A percentile compares a stretch with the other conserved stretches of the same genome.
Conservation (phyloP, 1,140 invertebrate species). For the Drosophila burlai region DNA sequence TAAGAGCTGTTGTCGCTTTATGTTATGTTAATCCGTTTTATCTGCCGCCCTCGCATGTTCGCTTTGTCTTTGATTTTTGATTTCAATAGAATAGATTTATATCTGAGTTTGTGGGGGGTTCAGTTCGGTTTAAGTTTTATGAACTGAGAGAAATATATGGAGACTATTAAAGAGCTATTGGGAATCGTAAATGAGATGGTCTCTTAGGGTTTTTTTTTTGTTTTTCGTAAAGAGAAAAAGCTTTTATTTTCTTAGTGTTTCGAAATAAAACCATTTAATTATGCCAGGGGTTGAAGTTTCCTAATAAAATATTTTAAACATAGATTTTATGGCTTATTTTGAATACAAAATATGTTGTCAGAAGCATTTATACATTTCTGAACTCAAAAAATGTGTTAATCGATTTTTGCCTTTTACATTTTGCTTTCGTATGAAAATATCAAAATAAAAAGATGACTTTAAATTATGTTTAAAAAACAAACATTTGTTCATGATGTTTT, state of each 20-base stretch:
- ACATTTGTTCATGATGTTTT: neutral
- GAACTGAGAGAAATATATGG: conserved; percentile 6
- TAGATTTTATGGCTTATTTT: neutral
- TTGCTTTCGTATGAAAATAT: neutral
- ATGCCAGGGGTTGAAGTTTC: neutral
- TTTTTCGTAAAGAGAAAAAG: no score
- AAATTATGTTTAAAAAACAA: neutral
- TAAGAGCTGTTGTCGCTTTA: conserved; percentile 39
- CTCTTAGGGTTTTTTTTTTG: neutral
- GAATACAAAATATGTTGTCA: no score
- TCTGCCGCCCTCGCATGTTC: conserved; percentile 43
- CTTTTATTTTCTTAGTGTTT: neutral
- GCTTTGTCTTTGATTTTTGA: conserved; percentile 39
- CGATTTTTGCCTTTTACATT: no score
- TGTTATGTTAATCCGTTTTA: conserved; percentile 49
- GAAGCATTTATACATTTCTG: no score
- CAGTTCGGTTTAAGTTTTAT: conserved; percentile 1
- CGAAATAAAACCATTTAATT: neutral
- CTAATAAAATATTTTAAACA: neutral
- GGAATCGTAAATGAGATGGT: neutral
- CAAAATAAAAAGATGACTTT: neutral
- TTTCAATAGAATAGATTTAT: conserved; percentile 52
- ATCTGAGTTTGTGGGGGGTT: conserved; percentile 24
- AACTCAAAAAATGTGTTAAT: no score
- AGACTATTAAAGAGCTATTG: neutral